phyloP scores from a whole-genome alignment of 2,797 vertebrate species.

The Ispidina lecontei region DNA sequence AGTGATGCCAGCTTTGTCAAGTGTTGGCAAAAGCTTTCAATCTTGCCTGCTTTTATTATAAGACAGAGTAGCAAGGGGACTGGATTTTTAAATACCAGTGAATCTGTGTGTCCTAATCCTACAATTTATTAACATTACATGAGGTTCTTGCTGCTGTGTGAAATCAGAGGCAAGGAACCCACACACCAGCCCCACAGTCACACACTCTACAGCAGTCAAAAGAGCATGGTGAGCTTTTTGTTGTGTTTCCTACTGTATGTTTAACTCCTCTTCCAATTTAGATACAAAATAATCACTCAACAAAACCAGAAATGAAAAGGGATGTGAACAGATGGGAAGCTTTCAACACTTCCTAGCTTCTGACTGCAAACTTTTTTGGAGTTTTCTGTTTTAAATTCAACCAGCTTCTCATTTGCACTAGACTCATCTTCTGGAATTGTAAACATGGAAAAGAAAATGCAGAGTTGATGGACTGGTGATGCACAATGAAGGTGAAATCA shows the following conservation, averaged over 20 bases:
- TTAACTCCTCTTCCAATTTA: neutral
- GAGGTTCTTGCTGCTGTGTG: neutral
- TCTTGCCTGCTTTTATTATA: neutral
- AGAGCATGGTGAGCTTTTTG: neutral
- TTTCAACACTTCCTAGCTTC: neutral
- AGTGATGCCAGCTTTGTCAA: neutral
- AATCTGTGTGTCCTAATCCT: neutral
- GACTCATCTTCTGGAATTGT: neutral
- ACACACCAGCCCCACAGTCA: neutral
- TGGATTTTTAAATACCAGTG: neutral
- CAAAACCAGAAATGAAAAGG: neutral
- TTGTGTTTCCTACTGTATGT: neutral
- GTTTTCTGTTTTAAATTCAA: neutral
- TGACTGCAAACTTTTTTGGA: neutral
- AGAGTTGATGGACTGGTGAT: neutral
- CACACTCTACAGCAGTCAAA: neutral
- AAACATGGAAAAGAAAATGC: neutral
- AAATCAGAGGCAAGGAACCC: neutral
- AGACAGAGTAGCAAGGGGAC: neutral
- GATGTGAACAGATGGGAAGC: neutral
- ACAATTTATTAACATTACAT: fast-evolving
- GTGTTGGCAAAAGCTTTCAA: constrained; percentile 13
- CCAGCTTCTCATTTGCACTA: neutral
- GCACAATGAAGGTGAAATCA: neutral
- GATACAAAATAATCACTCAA: neutral